Conservation (phyloP, 1,140 invertebrate genomes). For the Conopomorpha cramerella region DNA sequence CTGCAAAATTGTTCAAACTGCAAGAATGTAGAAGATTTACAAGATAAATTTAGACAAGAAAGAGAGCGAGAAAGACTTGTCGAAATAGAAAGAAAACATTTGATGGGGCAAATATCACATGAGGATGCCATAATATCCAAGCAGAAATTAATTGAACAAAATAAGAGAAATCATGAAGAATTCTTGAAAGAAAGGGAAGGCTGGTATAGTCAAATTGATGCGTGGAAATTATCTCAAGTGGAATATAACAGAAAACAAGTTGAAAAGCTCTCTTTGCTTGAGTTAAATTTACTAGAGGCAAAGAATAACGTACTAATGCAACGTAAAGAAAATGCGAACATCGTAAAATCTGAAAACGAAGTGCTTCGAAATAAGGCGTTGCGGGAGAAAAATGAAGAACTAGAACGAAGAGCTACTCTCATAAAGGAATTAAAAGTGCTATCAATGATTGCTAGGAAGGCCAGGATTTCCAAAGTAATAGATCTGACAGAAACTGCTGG, state of each 20-base stretch:
- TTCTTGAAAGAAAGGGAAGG: constrained; percentile 51
- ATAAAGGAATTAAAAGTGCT: constrained; percentile 63
- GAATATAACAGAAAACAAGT: constrained; percentile 45
- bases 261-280: constrained; percentile 48
- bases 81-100: constrained; percentile 60
- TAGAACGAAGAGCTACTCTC: constrained; percentile 49
- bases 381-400: constrained; percentile 49
- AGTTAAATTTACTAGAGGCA: constrained; percentile 47
- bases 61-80: constrained; percentile 50
- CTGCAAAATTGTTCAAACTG: constrained; percentile 41
- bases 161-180: constrained; percentile 53
- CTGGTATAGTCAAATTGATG: constrained; percentile 51
- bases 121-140: constrained; percentile 63
- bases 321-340: constrained; percentile 45
- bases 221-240: constrained; percentile 47
- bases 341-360: constrained; percentile 48
- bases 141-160: constrained; percentile 40
- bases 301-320: constrained; percentile 36
- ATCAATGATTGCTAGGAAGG: constrained; percentile 37
- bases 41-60: constrained; percentile 42
- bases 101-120: constrained; percentile 57
- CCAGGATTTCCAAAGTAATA: constrained; percentile 49
- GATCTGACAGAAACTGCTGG: constrained; percentile 61
- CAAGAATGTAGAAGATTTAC: constrained; percentile 34
- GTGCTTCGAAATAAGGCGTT: constrained; percentile 30